A percentile compares a stretch with the other conserved stretches of the same genome.
phyloP scores from a whole-genome alignment of 1,140 invertebrate genomes.

The Tribolium madens region DNA sequence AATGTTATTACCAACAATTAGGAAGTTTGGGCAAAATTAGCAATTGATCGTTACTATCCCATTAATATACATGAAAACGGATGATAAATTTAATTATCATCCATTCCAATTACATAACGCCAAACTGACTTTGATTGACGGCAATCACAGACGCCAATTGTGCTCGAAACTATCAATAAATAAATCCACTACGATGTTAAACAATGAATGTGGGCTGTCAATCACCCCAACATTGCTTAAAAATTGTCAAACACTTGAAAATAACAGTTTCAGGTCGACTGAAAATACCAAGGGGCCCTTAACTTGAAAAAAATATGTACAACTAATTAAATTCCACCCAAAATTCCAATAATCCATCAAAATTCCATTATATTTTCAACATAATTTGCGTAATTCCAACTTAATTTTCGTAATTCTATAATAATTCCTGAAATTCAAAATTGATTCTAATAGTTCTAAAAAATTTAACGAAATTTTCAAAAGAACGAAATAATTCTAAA shows the following conservation, averaged over 20 bases:
- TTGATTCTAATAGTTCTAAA: too few relatives aligned
- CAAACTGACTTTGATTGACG: slow-evolving; percentile 25
- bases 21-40: slow-evolving; percentile 29
- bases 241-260: background rate
- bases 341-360: too few relatives aligned
- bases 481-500: too few relatives aligned
- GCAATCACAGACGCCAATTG: slow-evolving; percentile 20
- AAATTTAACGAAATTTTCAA: too few relatives aligned
- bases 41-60: slow-evolving; percentile 33
- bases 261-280: too few relatives aligned
- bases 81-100: slow-evolving; percentile 37
- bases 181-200: slow-evolving; percentile 12
- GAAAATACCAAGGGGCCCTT: too few relatives aligned
- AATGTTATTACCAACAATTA: slow-evolving; percentile 21
- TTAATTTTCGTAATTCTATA: too few relatives aligned
- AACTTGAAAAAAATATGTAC: too few relatives aligned
- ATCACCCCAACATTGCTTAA: background rate
- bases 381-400: too few relatives aligned
- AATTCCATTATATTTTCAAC: too few relatives aligned
- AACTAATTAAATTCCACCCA: too few relatives aligned
- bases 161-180: slow-evolving; percentile 32
- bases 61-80: slow-evolving; percentile 39
- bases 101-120: slow-evolving; percentile 21
- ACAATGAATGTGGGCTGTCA: slow-evolving; percentile 11
- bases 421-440: too few relatives aligned